Percentiles rank a stretch among this genome's conserved stretches.
Conservation (phyloP, 1,140 invertebrate species). For the Pachyrhynchus sulphureomaculatus region DNA sequence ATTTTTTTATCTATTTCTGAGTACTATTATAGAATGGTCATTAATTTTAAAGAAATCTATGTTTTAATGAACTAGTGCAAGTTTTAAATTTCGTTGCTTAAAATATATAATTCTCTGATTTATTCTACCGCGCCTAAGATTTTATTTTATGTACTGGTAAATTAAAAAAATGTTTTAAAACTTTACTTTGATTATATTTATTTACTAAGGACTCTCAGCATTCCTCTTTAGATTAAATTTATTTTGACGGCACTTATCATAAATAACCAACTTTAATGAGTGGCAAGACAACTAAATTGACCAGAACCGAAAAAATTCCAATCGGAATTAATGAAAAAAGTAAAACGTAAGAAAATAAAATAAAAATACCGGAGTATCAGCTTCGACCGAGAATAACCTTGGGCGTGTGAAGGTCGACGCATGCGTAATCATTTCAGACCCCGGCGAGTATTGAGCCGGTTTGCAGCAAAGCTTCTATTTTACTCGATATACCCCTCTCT, state of each 20-base stretch:
- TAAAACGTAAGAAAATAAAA: constrained; percentile 23
- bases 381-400: constrained; percentile 29
- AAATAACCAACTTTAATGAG: constrained; percentile 21
- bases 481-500: background rate
- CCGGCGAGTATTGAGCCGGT: constrained; percentile 12
- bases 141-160: too few relatives aligned
- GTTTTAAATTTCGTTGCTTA: too few relatives aligned
- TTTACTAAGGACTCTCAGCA: too few relatives aligned
- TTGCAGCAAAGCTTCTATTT: background rate
- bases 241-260: constrained; percentile 19
- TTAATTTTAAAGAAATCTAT: too few relatives aligned
- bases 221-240: constrained; percentile 4
- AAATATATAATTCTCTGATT: too few relatives aligned
- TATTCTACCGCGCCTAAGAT: too few relatives aligned
- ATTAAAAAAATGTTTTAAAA: too few relatives aligned
- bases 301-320: constrained; percentile 18
- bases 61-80: too few relatives aligned
- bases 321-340: constrained; percentile 7
- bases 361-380: constrained; percentile 9
- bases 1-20: too few relatives aligned
- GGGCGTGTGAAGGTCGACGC: constrained; percentile 18
- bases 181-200: too few relatives aligned
- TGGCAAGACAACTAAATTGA: constrained; percentile 18
- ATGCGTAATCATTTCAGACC: background rate
- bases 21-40: too few relatives aligned